phyloP scores from a whole-genome alignment of 2,888 invertebrate genomes.

The Muschampia plurimacula region DNA sequence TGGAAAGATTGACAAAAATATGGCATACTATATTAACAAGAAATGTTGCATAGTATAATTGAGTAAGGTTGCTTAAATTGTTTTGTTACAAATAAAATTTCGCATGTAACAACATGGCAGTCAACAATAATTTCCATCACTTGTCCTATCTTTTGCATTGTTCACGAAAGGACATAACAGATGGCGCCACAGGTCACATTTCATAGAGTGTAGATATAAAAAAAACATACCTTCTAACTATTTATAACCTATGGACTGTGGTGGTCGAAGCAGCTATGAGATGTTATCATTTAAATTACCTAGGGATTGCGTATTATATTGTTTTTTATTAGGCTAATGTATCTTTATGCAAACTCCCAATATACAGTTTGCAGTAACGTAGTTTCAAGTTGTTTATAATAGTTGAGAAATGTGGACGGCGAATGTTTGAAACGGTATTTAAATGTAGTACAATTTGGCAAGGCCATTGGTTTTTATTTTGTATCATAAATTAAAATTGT shows the following conservation, averaged over 20 bases:
- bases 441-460: slow-evolving; percentile 68
- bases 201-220: background rate
- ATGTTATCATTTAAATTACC: background rate
- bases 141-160: slow-evolving; percentile 19
- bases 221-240: too few relatives aligned
- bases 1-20: too few relatives aligned
- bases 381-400: slow-evolving; percentile 38
- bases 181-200: slow-evolving; percentile 14
- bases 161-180: background rate
- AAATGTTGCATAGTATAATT: too few relatives aligned
- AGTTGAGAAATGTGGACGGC: slow-evolving; percentile 30
- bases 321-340: slow-evolving; percentile 29
- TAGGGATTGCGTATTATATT: slow-evolving; percentile 17
- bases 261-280: background rate
- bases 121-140: too few relatives aligned
- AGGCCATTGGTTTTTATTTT: slow-evolving; percentile 60
- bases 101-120: too few relatives aligned
- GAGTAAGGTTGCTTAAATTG: too few relatives aligned
- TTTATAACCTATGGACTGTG: background rate
- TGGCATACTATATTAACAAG: too few relatives aligned
- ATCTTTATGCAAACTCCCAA: slow-evolving; percentile 26
- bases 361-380: slow-evolving; percentile 30
- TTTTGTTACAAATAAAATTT: too few relatives aligned
- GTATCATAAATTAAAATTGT: slow-evolving; percentile 35
- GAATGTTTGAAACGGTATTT: slow-evolving; percentile 48